Percentiles rank a stretch among this genome's conserved stretches.
These are phyloP conservation scores for Hydrozoanthus tunicans DNA, from an alignment of 64 coral and sea anemone species.

Conservation along the genomic window DNA sequence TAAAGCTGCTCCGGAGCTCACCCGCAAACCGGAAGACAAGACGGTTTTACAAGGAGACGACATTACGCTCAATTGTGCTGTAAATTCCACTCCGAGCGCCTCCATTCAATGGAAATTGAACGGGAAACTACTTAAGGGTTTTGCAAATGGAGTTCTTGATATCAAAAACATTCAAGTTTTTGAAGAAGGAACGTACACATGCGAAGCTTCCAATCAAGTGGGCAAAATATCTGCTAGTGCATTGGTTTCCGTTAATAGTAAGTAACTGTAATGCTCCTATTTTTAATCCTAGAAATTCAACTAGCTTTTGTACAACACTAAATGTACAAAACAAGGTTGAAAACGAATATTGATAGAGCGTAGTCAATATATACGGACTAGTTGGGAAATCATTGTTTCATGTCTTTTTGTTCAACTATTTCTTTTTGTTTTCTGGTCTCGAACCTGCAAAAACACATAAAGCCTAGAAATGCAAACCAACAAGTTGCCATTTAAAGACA, in stretches of 20 bases:
- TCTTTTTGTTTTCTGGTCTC: no score
- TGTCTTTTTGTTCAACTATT: no score
- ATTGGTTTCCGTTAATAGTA: slow-evolving; percentile 36
- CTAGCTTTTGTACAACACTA: not conserved
- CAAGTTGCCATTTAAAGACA: no score
- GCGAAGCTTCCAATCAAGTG: not conserved
- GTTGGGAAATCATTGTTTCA: no score
- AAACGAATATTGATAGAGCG: no score
- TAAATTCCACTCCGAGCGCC: not conserved
- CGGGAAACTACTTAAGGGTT: not conserved
- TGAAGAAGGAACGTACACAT: slow-evolving; percentile 30
- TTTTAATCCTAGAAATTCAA: not conserved
- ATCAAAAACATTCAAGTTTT: not conserved
- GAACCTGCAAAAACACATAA: no score
- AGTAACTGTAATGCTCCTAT: not conserved
- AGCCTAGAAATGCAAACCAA: no score
- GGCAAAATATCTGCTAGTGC: not conserved
- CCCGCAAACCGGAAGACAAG: not conserved
- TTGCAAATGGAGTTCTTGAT: not conserved
- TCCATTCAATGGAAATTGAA: slow-evolving; percentile 6
- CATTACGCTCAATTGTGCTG: not conserved
- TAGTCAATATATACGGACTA: no score
- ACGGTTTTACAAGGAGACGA: slow-evolving; percentile 1
- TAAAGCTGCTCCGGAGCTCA: slow-evolving; percentile 36
- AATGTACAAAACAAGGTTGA: not conserved